phyloP scores from a whole-genome alignment of 2,797 vertebrate genomes.

The Cyprinella venusta region DNA sequence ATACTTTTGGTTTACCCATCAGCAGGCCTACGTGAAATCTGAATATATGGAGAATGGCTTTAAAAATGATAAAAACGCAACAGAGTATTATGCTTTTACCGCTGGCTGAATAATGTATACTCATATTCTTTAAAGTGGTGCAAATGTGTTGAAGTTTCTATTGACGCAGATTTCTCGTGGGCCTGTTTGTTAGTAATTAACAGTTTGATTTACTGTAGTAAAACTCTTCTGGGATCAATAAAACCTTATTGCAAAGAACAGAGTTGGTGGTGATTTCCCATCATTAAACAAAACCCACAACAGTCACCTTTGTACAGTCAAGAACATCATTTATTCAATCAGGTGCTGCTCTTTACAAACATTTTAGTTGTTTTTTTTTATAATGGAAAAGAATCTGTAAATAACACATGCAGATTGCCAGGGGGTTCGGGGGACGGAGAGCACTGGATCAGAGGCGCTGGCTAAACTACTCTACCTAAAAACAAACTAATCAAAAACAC shows the following conservation, averaged over 20 bases:
- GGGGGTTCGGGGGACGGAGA: slow-evolving; percentile 68
- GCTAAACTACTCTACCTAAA: not conserved
- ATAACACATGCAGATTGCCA: slow-evolving; percentile 90
- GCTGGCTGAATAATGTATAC: not conserved
- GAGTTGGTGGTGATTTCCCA: not conserved
- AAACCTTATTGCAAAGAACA: slow-evolving; percentile 17
- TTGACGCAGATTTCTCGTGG: not conserved
- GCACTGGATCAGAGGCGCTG: slow-evolving; percentile 12
- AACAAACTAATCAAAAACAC: slow-evolving; percentile 3
- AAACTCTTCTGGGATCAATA: slow-evolving; percentile 35
- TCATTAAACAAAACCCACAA: slow-evolving; percentile 61
- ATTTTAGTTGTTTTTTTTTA: slow-evolving; percentile 76
- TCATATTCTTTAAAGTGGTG: not conserved
- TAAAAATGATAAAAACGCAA: not conserved
- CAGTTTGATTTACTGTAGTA: slow-evolving; percentile 12
- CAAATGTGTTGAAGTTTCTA: not conserved
- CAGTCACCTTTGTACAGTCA: slow-evolving; percentile 78
- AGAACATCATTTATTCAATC: slow-evolving; percentile 91
- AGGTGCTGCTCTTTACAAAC: slow-evolving; percentile 87
- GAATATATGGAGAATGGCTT: not conserved
- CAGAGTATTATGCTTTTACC: not conserved
- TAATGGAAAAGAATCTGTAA: slow-evolving; percentile 89
- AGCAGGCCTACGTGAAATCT: slow-evolving; percentile 16
- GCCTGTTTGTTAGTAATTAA: slow-evolving; percentile 24
- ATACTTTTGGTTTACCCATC: not conserved